These are phyloP conservation scores for Calidris pygmaea DNA, from an alignment of 2,113 vertebrate species.

Conservation along the genomic window DNA sequence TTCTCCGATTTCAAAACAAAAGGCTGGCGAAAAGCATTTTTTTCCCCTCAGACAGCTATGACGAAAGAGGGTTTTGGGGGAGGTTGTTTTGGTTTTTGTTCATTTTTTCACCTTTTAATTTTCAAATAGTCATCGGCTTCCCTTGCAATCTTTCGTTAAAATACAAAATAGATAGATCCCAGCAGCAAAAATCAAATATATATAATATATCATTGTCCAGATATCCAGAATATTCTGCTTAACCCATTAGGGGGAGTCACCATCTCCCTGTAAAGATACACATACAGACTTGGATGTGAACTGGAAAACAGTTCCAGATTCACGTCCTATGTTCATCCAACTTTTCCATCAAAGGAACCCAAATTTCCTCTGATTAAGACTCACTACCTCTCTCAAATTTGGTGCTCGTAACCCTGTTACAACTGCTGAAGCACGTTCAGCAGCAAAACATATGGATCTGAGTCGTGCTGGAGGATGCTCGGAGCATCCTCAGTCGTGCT, in stretches of 20 bases:
- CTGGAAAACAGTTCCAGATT: background rate
- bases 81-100: background rate
- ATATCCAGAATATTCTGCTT: background rate
- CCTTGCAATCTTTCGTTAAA: background rate
- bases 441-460: background rate
- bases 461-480: accelerated
- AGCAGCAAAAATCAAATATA: background rate
- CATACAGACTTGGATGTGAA: background rate
- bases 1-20: background rate
- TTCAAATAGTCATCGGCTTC: background rate
- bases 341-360: background rate
- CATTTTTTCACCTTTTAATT: background rate
- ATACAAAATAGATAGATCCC: background rate
- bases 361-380: background rate
- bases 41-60: background rate
- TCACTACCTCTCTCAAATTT: background rate
- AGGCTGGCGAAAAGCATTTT: background rate
- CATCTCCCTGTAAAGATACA: background rate
- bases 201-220: background rate
- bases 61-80: background rate
- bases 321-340: background rate
- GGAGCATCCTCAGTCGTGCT: accelerated
- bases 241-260: background rate
- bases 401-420: background rate
- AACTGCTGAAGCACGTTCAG: background rate